phyloP scores from a whole-genome alignment of 2,113 vertebrate species.

The Antigone vipio region DNA sequence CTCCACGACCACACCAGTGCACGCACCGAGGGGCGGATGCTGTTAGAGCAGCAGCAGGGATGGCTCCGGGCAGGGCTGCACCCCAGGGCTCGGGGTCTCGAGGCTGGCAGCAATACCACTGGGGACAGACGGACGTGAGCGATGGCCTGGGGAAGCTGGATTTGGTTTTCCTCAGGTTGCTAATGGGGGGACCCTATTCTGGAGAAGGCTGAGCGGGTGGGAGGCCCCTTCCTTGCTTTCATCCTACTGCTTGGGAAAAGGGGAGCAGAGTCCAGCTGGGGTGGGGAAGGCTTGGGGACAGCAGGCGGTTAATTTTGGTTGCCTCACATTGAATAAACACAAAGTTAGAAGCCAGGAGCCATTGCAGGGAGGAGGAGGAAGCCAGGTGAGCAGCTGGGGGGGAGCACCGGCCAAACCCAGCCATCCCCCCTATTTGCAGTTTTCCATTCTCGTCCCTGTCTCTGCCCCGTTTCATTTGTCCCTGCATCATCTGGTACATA shows the following conservation, averaged over 20 bases:
- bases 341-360: neutral
- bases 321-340: neutral
- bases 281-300: neutral
- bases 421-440: too few relatives aligned
- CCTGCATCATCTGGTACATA: neutral
- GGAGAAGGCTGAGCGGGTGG: fast-evolving
- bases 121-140: neutral
- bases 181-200: neutral
- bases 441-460: neutral
- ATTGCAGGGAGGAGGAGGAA: neutral
- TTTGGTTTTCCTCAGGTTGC: neutral
- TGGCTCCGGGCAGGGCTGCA: neutral
- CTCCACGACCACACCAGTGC: neutral
- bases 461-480: neutral
- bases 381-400: neutral
- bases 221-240: neutral
- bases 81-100: fast-evolving
- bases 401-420: neutral
- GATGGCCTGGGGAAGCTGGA: neutral
- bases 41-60: neutral
- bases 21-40: neutral
- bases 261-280: neutral
- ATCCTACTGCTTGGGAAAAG: neutral
- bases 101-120: neutral
- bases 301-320: neutral